phyloP scores from a whole-genome alignment of 2,888 invertebrate genomes.

The Dione juno region DNA sequence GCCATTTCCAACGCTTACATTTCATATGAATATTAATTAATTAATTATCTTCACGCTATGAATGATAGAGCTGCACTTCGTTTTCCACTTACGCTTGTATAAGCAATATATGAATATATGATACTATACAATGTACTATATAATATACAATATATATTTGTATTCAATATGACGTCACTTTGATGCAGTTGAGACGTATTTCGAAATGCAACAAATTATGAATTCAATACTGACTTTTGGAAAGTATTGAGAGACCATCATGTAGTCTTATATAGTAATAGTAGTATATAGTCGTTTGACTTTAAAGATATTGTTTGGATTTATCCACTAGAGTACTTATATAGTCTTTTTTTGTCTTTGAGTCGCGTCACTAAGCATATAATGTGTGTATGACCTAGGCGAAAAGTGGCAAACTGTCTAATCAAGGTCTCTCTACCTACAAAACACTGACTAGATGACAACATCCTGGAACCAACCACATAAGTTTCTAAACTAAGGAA shows the following conservation, averaged over 20 bases:
- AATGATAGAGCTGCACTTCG: not conserved
- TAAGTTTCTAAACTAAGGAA: too few relatives aligned
- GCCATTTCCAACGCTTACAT: not conserved
- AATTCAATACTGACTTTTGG: not conserved
- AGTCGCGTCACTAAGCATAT: too few relatives aligned
- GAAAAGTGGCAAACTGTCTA: too few relatives aligned
- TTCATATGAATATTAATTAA: conserved; percentile 3
- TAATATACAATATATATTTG: too few relatives aligned
- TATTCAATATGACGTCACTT: not conserved
- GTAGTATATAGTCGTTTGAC: not conserved
- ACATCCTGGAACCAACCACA: too few relatives aligned
- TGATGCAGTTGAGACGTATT: not conserved
- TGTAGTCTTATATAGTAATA: not conserved
- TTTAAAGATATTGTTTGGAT: not conserved
- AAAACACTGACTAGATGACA: too few relatives aligned
- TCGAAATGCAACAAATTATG: not conserved
- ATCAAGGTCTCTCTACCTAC: too few relatives aligned
- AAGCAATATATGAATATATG: conserved; percentile 11
- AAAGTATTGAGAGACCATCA: not conserved
- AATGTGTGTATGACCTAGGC: too few relatives aligned
- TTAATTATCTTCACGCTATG: conserved; percentile 3
- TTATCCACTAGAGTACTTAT: too few relatives aligned
- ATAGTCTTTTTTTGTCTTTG: too few relatives aligned
- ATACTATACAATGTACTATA: too few relatives aligned
- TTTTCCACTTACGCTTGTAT: conserved; percentile 6